A percentile compares a stretch with the other conserved stretches of the same genome.
These are phyloP conservation scores for Ascaphus truei DNA, from an alignment of 2,113 vertebrate species.

Conservation along the genomic window DNA sequence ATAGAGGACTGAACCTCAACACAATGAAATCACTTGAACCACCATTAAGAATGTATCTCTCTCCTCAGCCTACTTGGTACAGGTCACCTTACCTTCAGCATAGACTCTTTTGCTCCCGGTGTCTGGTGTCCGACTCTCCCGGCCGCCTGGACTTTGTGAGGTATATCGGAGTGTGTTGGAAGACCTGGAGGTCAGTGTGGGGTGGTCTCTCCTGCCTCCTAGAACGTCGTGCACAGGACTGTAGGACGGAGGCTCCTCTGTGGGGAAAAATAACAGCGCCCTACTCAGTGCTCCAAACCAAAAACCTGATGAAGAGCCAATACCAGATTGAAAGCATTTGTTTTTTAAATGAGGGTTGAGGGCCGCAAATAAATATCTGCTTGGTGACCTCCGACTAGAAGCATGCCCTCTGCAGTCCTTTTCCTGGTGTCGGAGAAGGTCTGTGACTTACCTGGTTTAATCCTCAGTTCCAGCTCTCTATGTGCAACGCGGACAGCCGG, in stretches of 20 bases:
- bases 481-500: not conserved
- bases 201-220: not conserved
- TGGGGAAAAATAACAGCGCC: not conserved
- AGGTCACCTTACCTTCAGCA: not conserved
- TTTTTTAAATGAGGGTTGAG: too few species aligned
- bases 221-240: not conserved
- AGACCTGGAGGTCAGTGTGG: not conserved
- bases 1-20: too few species aligned
- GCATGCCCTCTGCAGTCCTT: too few species aligned
- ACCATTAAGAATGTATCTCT: too few species aligned
- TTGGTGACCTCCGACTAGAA: too few species aligned
- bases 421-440: not conserved
- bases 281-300: too few species aligned
- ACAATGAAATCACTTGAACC: too few species aligned
- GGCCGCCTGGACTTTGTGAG: not conserved
- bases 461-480: not conserved
- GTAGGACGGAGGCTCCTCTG: not conserved
- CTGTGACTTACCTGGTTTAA: not conserved
- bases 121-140: not conserved
- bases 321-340: too few species aligned
- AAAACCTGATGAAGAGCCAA: too few species aligned
- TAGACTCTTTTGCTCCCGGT: not conserved
- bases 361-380: too few species aligned
- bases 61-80: too few species aligned
- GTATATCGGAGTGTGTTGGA: too few species aligned